These are phyloP conservation scores for Watsonalla cultraria DNA, from an alignment of 2,888 invertebrate species.

Conservation along the genomic window DNA sequence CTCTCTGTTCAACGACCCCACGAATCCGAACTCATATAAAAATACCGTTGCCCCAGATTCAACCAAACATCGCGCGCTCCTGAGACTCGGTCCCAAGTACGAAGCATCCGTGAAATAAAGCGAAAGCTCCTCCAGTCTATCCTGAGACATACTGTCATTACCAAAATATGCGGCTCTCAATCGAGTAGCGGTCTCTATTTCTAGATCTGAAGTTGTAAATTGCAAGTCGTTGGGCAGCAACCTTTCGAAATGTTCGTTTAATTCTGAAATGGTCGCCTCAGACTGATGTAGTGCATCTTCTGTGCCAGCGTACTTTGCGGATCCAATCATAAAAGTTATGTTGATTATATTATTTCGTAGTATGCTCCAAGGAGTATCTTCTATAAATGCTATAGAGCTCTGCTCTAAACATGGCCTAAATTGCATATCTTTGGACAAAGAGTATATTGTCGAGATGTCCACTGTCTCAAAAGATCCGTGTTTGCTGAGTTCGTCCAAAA, in stretches of 20 bases:
- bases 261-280: slow-evolving; percentile 22
- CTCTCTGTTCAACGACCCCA: slow-evolving; percentile 66
- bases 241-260: slow-evolving; percentile 34
- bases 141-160: slow-evolving; percentile 27
- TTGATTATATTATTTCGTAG: slow-evolving; percentile 29
- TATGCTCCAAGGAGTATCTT: slow-evolving; percentile 42
- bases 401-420: slow-evolving; percentile 52
- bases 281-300: slow-evolving; percentile 39
- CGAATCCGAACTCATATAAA: slow-evolving; percentile 77
- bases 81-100: slow-evolving; percentile 47
- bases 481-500: slow-evolving; percentile 46
- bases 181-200: slow-evolving; percentile 19
- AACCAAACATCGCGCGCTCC: slow-evolving; percentile 43
- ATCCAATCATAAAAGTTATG: slow-evolving; percentile 49
- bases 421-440: slow-evolving; percentile 26
- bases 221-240: slow-evolving; percentile 50
- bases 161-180: slow-evolving; percentile 50
- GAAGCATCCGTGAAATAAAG: slow-evolving; percentile 48
- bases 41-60: slow-evolving; percentile 63
- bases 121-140: slow-evolving; percentile 29
- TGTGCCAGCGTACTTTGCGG: slow-evolving; percentile 49
- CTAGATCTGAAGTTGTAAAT: slow-evolving; percentile 30
- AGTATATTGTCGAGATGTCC: slow-evolving; percentile 26
- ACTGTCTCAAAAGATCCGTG: slow-evolving; percentile 18
- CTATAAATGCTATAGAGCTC: slow-evolving; percentile 34